Evolutionary conservation across 2,888 invertebrate genomes (phyloP), one percentile per base, ranked within the genome.

Genomic region (Brachycybe producta): DNA sequence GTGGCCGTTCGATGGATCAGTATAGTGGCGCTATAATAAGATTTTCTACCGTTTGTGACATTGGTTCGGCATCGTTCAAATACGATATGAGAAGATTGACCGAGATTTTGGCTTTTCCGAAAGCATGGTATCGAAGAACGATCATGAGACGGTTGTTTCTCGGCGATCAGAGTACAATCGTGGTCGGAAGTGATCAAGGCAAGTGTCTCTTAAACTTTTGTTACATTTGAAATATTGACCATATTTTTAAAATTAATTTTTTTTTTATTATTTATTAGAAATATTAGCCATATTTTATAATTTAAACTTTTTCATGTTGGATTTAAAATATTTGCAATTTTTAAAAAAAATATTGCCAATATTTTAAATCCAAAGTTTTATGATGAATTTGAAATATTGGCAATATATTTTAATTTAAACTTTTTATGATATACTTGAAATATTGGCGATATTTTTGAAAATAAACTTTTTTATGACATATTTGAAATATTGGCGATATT

Each of bases 71-170:
- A 8, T 88, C 87, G 23, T 97, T 98, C 69, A 94, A 95, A 65
- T 98, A 97, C 69, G 97, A 98, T 67, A 97, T 98, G 94, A 77
- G 97, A 30, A 77, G 97, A 1, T 70, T 98, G 55, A 86, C 91
- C 0, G 98, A 98, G 72, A 94, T 98, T 62, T 72, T 98, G 52
- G 92, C 94, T 0, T 95, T 98, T 67, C 97, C 97, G 0, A 92
- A 92, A 70, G 95, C 97, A 13, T 98, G 98, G 98, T 98, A 98
- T 69, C 74, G 95, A 2, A 77, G 90, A 34, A 86, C 86, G 58
- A 88, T 98, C 61, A 91, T 95, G 26, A 74, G 92, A 5, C 74
- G 92, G 23, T 75, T 95, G 62, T 94, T 94, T 69, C 75, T 94
- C 45, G 94, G 98, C 0, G 97, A 98, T 69, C 76, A 92, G 50